Conservation (phyloP, 1,140 invertebrate genomes). For the Scylla paramamosain region DNA sequence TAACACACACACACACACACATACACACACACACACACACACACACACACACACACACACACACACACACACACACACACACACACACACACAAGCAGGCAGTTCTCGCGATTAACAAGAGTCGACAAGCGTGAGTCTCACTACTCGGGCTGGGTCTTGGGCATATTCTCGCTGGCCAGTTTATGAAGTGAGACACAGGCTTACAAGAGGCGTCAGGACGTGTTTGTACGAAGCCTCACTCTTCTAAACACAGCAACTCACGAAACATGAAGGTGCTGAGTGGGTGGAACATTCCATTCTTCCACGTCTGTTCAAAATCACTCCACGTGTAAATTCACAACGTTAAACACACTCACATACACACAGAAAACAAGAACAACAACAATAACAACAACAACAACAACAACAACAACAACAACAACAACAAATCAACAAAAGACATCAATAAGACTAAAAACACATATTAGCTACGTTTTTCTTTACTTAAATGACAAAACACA, state of each 20-base stretch:
- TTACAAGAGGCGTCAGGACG: not conserved
- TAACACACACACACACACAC: too few species aligned
- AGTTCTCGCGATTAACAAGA: not conserved
- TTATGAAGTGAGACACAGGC: not conserved
- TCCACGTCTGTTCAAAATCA: too few species aligned
- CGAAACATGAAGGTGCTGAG: too few species aligned
- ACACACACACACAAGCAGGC: slow-evolving; percentile 47
- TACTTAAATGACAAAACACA: too few species aligned
- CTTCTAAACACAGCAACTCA: too few species aligned
- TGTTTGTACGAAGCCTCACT: not conserved
- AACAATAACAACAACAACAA: not conserved
- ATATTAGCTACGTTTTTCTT: too few species aligned
- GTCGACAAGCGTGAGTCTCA: not conserved
- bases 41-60: slow-evolving; percentile 54
- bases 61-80: slow-evolving; percentile 59
- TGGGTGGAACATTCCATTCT: not conserved
- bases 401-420: not conserved
- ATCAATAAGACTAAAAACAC: too few species aligned
- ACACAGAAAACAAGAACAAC: not conserved
- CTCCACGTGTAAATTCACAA: too few species aligned
- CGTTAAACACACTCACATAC: not conserved
- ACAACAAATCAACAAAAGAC: not conserved
- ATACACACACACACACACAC: too few species aligned
- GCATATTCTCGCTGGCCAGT: not conserved
- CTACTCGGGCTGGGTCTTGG: too few species aligned